Base-by-base conservation (phyloP, 2,113 vertebrate genomes). In the Turdus rufiventris region DNA sequence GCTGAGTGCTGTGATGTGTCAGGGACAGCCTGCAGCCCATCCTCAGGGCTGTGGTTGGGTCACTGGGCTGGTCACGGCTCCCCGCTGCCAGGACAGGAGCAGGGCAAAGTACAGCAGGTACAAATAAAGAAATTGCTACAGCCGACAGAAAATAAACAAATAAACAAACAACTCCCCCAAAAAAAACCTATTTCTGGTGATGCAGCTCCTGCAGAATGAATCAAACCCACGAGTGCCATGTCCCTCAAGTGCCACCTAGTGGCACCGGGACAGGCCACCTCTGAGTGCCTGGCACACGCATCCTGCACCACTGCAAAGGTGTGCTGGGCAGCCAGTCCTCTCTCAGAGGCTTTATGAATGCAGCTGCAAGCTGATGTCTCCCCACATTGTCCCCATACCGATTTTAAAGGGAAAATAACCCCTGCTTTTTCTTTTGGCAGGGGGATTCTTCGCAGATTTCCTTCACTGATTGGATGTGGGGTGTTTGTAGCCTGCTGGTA, bases 191-290 rank as follows among this genome's bases (percentile, higher is more conserved):
- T 51, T 50, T 77, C 33, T 84, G 53, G 66, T 29, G 90, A 50
- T 38, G 63, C 61, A 88, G 84, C 38, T 89, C n/a, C 34, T 31
- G 81, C 36, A 38, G 38, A 60, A 84, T 4, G 77, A 96, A 50
- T n/a, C 45, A 53, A 62, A 28, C 13, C 62, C 26, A 96, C 1
- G 88, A 61, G 60, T 96, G 95, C 68, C 74, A 7, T 81, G 97
- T 97, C 97, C 96, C 94, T 94, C 56, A 98, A 96, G 79, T 96
- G 98, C 98, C 98, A 98, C 94, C 98, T 98, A 98, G 98, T 93
- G 98, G 98, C 74, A 94, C 10, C 1, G 60, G 89, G 80, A 95
- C 68, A n/a, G 53, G 54, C 21, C 56, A 51, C 14, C 21, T 8
- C 66, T 1, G 24, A 63, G 8, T 0, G 21, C 15, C 38, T 4